phyloP scores from a whole-genome alignment of 2,888 invertebrate genomes.

The Stenotaenia linearis region DNA sequence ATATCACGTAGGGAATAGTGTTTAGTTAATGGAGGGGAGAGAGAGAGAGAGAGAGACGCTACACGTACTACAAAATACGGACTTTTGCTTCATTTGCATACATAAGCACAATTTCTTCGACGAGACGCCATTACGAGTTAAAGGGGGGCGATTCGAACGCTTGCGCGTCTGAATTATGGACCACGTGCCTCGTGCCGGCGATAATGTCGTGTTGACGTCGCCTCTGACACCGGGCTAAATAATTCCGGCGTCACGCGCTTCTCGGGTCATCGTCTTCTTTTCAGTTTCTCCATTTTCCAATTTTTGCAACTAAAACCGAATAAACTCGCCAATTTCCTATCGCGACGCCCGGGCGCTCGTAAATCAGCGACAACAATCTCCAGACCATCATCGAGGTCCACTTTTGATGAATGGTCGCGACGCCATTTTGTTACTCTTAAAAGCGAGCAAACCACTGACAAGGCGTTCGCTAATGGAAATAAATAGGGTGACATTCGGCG shows the following conservation, averaged over 20 bases:
- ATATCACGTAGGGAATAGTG: constrained; percentile 32
- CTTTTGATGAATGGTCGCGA: neutral
- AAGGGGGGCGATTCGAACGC: neutral
- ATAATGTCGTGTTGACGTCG: constrained; percentile 34
- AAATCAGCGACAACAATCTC: neutral
- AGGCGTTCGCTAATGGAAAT: neutral
- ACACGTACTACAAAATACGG: constrained; percentile 29
- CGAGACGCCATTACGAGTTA: constrained; percentile 26
- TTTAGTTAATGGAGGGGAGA: constrained; percentile 32
- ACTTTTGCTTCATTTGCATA: constrained; percentile 31
- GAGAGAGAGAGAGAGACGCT: neutral
- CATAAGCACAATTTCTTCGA: constrained; percentile 32
- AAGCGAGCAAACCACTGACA: neutral
- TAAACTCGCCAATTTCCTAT: no score
- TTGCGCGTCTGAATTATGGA: constrained; percentile 31
- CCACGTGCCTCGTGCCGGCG: constrained; percentile 30
- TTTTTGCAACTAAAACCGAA: no score
- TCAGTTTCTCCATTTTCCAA: neutral
- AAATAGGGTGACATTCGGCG: neutral
- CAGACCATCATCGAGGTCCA: neutral
- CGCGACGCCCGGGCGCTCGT: neutral
- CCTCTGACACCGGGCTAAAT: constrained; percentile 34
- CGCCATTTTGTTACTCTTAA: constrained; percentile 10
- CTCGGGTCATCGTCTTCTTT: neutral
- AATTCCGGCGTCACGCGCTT: constrained; percentile 11